Evolutionary conservation across 2,113 vertebrate genomes (phyloP), one percentile per base, ranked within the genome.

Genomic region (Excalfactoria chinensis): DNA sequence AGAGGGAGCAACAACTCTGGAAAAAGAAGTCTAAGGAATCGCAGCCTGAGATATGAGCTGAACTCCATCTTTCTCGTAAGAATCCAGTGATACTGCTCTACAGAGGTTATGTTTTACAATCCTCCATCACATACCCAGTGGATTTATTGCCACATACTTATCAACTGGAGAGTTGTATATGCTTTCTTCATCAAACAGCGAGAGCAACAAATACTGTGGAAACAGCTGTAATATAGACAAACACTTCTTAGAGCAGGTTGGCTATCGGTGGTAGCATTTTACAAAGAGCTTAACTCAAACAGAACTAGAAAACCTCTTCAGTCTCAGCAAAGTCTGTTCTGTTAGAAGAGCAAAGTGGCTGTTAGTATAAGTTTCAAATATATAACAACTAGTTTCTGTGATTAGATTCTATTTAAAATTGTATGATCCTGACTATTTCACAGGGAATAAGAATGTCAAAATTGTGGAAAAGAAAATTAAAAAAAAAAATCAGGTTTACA

Each of bases 381-480:
- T 76, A 58, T 1, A 9, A 46, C 55, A 76, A 51, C 5, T 67
- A 37, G 2, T 23, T 62, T 46, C 66, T 75, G 18, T 82, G 40
- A 68, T 93, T 66, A 79, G 43, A 30, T 78, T 88, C 49, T 21
- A 37, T 14, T 49, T 26, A 68, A 75, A 91, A 75, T 41, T 37
- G 19, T 41, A 69, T 17, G 4, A 67, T 76, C 11, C n/a, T 81
- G 66, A 71, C 70, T 78, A 48, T 71, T 94, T 95, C 84, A 91
- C 59, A 67, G 69, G 64, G 88, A 83, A 77, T 89, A 32, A 87
- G 95, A 93, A 92, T 78, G 62, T 55, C 86, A 75, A 16, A 95
- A 88, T 88, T 94, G 94, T 6, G 66, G 91, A 89, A 72, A 95
- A 94, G 95, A n/a, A n/a, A n/a, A n/a, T n/a, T n/a, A 40, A 40